Evolutionary conservation across 2,888 invertebrate species (phyloP).

Genomic region (Diaprepes abbreviatus): DNA sequence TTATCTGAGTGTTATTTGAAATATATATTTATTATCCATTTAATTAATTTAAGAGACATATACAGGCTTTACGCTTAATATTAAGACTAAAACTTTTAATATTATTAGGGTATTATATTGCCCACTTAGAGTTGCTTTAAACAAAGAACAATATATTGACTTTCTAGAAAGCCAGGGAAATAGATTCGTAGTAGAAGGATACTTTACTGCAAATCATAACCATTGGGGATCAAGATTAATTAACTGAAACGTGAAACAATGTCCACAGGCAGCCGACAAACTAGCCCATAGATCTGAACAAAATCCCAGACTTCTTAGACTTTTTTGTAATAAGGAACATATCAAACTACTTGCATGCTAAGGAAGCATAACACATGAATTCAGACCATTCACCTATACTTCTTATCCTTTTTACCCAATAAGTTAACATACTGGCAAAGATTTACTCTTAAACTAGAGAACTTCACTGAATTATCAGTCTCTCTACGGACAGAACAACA

Average conservation of each 20-base stretch:
- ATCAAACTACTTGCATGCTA: slow-evolving; percentile 35
- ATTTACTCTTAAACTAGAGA: neutral
- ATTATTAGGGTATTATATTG: too few species aligned
- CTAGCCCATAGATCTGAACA: slow-evolving; percentile 29
- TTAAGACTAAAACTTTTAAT: too few species aligned
- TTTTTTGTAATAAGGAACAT: slow-evolving; percentile 38
- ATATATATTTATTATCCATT: too few species aligned
- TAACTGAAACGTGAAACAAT: neutral
- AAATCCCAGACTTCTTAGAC: slow-evolving; percentile 40
- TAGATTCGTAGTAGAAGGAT: too few species aligned
- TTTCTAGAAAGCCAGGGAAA: too few species aligned
- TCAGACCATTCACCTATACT: slow-evolving; percentile 40
- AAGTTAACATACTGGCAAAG: neutral
- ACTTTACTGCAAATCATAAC: too few species aligned
- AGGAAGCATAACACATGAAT: slow-evolving; percentile 34
- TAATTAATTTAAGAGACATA: too few species aligned
- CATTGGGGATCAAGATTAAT: neutral
- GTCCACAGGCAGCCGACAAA: slow-evolving; percentile 38
- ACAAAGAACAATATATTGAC: too few species aligned
- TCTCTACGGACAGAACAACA: neutral
- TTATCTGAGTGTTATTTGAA: too few species aligned
- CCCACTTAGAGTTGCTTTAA: too few species aligned
- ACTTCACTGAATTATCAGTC: neutral
- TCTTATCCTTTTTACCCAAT: neutral
- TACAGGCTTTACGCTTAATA: too few species aligned